Percentiles rank a stretch among this genome's conserved stretches.
phyloP scores from a whole-genome alignment of 2,797 vertebrate genomes.

The Salmo trutta region DNA sequence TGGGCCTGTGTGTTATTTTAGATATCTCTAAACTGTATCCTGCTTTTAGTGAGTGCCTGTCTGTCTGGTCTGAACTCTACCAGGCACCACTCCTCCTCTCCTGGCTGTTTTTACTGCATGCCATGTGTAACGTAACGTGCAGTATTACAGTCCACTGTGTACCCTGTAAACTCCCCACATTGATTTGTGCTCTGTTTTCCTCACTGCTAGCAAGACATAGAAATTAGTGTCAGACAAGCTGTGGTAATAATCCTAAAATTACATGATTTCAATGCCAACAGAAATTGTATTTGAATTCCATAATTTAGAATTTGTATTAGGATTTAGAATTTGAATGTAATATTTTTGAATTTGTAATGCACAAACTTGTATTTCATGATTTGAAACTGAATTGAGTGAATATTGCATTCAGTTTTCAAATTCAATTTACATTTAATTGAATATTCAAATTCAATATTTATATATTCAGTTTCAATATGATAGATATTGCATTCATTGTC shows the following conservation, averaged over 20 bases:
- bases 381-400: no score
- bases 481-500: no score
- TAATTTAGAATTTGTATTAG: no score
- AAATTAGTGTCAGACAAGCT: conserved; percentile 56
- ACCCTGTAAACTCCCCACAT: conserved; percentile 72
- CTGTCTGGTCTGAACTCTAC: conserved; percentile 44
- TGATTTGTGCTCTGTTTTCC: conserved; percentile 71
- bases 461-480: no score
- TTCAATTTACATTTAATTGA: no score
- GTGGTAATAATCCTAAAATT: conserved; percentile 62
- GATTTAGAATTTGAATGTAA: no score
- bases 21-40: conserved; percentile 31
- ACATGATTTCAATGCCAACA: conserved; percentile 22
- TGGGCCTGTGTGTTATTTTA: conserved; percentile 39
- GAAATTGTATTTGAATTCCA: no score
- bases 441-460: no score
- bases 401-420: no score
- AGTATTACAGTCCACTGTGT: conserved; percentile 66
- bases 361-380: no score
- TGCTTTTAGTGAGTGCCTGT: conserved; percentile 30
- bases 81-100: conserved; percentile 51
- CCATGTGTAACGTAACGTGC: conserved; percentile 62
- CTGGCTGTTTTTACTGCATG: conserved; percentile 58
- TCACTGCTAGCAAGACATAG: conserved; percentile 63
- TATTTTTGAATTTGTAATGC: no score